Base-by-base conservation (phyloP, 2,797 vertebrate genomes). In the Crax fasciolata region DNA sequence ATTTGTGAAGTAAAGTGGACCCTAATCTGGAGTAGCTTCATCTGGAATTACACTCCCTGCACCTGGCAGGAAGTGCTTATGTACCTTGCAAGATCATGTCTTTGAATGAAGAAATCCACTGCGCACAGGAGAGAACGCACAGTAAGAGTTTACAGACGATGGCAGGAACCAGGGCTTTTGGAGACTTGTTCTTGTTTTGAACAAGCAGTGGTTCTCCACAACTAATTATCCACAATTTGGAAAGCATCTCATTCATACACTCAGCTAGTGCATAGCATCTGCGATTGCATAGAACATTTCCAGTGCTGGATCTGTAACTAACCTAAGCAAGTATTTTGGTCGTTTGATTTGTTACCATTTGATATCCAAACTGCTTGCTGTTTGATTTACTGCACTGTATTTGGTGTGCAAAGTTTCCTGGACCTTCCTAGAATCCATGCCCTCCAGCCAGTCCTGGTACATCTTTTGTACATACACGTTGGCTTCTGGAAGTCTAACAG, bases 381-480 rank as follows among this genome's bases (percentile, higher is more conserved):
- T 74, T 32, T 87, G 96, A 70, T 72, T 94, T 2, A 95, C 89
- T 93, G 95, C 95, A 43, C 87, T 97, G 93, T 98, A 98, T 7
- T 97, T 97, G 11, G 98, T 99, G 95, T 99, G 99, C 62, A 99
- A 97, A 61, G 98, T 97, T 7, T 98, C 97, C 85, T 95, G 97
- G 30, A 94, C 98, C 54, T 97, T 98, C 8, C 80, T 94, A 1
- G 99, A 99, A 95, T 98, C 98, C 15, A 98, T 95, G 24, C 99
- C 99, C 38, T 99, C 98, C 87, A 99, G 98, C 99, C 99, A 99
- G 94, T 99, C 98, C 91, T 97, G 98, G 97, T 99, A 99, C 57
- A 99, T 97, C 83, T 96, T 98, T 66, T 98, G 98, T 44, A 99
- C 95, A 0, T 95, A 94, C 4, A 97, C 32, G 62, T 98, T 99